Base-by-base conservation (phyloP, 2,113 vertebrate species). In the Ceuthmochares aereus region DNA sequence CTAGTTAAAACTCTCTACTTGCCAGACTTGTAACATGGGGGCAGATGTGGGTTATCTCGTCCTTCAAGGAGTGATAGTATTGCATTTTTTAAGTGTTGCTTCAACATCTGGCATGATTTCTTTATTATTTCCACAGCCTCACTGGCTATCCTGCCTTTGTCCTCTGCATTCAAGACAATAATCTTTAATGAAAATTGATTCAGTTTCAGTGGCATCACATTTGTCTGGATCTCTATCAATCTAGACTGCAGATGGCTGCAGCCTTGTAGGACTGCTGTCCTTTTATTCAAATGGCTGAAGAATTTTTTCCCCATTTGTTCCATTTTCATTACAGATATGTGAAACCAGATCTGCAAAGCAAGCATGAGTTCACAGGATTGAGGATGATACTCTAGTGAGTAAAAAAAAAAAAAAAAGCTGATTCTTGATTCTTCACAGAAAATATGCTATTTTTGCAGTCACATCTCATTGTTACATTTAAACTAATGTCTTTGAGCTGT, bases 261-360 rank as follows among this genome's bases (percentile, higher is more conserved):
- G 16, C 8, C 29, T 81, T 88, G 86, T 51, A 84, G 15, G 37
- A 34, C 15, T 43, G 20, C 18, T 37, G 19, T 79, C 54, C 20
- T 94, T 85, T 82, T 73, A n/a, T 85, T 76, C 45, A 34, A 5
- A 4, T 36, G 45, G 19, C 32, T 34, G 25, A 75, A 81, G 27
- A 60, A 42, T 4, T 32, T 40, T 78, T 55, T 52, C 34, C 14
- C 23, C 10, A 27, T 95, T 95, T 91, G n/a, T 95, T 87, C 56
- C 68, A 74, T 20, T 87, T 95, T 91, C 74, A 64, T 82, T 79
- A 76, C 19, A 91, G 62, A 26, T 63, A 75, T 66, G 32, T 72
- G 66, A 96, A 84, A 78, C 60, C 68, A 90, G 83, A 85, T 67
- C 63, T 91, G 55, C 73, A 92, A 90, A 87, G 60, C 68, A 81